Evolutionary conservation across 2,888 invertebrate genomes (phyloP).

Genomic region (Epicampocera succincta): DNA sequence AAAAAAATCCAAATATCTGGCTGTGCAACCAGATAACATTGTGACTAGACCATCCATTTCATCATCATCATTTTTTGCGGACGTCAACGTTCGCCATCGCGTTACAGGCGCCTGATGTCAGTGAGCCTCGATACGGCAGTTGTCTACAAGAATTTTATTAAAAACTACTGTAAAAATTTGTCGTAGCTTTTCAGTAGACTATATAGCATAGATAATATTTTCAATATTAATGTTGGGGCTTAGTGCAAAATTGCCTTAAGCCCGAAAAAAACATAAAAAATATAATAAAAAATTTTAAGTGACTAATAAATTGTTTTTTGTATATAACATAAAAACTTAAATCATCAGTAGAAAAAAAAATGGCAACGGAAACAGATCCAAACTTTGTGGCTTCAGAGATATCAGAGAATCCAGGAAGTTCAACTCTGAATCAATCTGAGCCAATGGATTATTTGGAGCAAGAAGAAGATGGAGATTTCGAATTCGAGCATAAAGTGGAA

Average conservation of each 20-base stretch:
- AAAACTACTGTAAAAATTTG: not conserved
- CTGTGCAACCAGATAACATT: too few relatives aligned
- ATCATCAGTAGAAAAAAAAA: not conserved
- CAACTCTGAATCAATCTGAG: not conserved
- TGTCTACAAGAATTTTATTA: not conserved
- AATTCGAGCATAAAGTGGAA: conserved; percentile 64
- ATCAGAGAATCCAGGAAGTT: not conserved
- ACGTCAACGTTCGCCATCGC: too few relatives aligned
- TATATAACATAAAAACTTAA: too few relatives aligned
- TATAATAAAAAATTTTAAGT: not conserved
- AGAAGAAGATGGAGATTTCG: conserved; percentile 70
- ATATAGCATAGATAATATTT: conserved; percentile 18
- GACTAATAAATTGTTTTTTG: too few relatives aligned
- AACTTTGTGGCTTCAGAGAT: not conserved
- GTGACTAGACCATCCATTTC: too few relatives aligned
- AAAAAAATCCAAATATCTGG: too few relatives aligned
- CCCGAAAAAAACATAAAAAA: not conserved
- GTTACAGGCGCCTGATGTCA: too few relatives aligned
- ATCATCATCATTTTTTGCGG: too few relatives aligned
- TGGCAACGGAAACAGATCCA: not conserved
- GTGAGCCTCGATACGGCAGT: too few relatives aligned
- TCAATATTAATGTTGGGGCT: not conserved
- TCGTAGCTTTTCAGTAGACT: not conserved
- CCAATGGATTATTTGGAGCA: not conserved
- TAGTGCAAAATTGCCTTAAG: not conserved